Conservation (phyloP, 2,113 vertebrate species). For the Nibea albiflora region DNA sequence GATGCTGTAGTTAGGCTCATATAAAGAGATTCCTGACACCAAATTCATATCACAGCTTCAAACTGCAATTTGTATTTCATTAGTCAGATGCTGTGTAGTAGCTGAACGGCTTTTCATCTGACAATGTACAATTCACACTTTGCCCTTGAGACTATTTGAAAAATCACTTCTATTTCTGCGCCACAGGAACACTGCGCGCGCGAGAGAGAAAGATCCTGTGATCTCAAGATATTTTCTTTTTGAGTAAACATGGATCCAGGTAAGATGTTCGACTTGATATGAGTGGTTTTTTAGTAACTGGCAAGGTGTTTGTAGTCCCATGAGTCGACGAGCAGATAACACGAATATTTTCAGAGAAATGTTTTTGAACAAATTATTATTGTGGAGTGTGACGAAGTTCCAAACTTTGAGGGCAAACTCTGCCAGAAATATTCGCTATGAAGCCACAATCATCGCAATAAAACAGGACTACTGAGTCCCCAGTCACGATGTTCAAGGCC, state of each 20-base stretch:
- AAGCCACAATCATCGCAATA: neutral
- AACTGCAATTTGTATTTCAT: conserved; percentile 51
- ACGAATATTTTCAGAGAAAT: conserved; percentile 7
- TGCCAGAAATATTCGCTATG: neutral
- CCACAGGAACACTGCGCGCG: neutral
- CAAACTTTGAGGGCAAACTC: neutral
- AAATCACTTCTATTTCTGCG: conserved; percentile 34
- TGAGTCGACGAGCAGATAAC: conserved; percentile 4
- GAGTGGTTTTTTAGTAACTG: neutral
- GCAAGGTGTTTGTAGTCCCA: conserved; percentile 20
- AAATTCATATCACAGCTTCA: conserved; percentile 44
- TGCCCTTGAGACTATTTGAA: conserved; percentile 52
- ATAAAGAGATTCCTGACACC: conserved; percentile 25
- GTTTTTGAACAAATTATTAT: neutral
- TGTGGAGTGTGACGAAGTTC: neutral
- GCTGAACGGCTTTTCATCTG: conserved; percentile 37
- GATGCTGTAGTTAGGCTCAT: conserved; percentile 2
- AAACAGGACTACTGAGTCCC: neutral
- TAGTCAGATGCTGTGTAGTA: conserved; percentile 45
- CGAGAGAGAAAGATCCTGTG: conserved; percentile 4
- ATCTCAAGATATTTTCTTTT: conserved; percentile 36
- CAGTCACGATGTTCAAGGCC: too few species aligned
- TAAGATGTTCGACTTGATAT: conserved; percentile 22
- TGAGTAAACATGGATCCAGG: conserved; percentile 45
- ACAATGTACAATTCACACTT: conserved; percentile 32